Evolutionary conservation across 1,140 invertebrate genomes (phyloP).

Genomic region (Holotrichia oblita): DNA sequence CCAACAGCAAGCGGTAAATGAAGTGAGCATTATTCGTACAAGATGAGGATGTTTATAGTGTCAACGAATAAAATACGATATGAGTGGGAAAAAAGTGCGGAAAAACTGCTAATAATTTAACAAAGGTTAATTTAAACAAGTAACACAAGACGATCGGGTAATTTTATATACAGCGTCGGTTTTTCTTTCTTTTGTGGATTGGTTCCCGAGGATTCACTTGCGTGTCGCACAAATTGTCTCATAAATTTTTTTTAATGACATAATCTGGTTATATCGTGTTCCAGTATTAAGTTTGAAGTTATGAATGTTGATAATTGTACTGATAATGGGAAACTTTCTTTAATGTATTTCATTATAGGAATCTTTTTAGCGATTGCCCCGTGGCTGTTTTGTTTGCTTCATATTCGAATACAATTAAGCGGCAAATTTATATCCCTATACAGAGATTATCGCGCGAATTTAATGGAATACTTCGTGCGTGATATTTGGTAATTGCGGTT

Average conservation of each 20-base stretch:
- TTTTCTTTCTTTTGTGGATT: background rate
- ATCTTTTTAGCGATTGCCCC: background rate
- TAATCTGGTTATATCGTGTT: background rate
- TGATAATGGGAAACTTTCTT: background rate
- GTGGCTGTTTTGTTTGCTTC: background rate
- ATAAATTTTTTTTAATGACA: constrained; percentile 10
- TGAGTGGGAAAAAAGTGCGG: background rate
- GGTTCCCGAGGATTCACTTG: background rate
- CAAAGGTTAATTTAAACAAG: background rate
- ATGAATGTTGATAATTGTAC: background rate
- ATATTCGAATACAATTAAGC: background rate
- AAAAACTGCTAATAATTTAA: background rate
- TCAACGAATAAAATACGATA: background rate
- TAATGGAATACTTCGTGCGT: too few relatives aligned
- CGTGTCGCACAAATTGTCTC: background rate
- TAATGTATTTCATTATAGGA: background rate
- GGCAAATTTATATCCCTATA: too few relatives aligned
- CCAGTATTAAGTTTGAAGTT: background rate
- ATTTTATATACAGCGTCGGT: background rate
- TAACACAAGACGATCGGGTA: background rate
- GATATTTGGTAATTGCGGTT: too few relatives aligned
- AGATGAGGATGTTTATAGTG: background rate
- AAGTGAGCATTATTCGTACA: background rate
- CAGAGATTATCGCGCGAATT: too few relatives aligned
- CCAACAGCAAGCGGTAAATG: background rate